Percentiles rank a stretch among this genome's conserved stretches.
Conservation (phyloP, 1,140 invertebrate species). For the Branchinecta lynchi region DNA sequence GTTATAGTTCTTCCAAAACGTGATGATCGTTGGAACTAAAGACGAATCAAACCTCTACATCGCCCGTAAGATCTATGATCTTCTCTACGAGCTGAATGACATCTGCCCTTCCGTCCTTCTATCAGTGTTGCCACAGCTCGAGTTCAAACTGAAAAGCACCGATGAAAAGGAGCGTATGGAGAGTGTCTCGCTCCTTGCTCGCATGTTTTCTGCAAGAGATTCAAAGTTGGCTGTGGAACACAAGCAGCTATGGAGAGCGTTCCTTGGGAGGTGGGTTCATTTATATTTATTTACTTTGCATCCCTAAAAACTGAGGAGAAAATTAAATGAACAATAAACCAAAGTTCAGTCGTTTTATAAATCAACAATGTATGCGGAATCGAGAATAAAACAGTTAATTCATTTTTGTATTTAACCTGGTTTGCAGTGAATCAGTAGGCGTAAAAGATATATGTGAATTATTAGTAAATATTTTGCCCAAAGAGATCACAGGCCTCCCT, state of each 20-base stretch:
- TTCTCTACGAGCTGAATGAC: slow-evolving; percentile 91
- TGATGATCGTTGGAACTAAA: slow-evolving; percentile 68
- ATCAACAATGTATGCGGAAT: too few relatives aligned
- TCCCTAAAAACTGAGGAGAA: too few relatives aligned
- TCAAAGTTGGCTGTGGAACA: slow-evolving; percentile 76
- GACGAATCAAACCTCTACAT: slow-evolving; percentile 64
- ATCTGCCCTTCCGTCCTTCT: slow-evolving; percentile 76
- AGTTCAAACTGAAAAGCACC: slow-evolving; percentile 78
- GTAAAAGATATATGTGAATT: too few relatives aligned
- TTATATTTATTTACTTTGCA: too few relatives aligned
- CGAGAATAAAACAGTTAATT: too few relatives aligned
- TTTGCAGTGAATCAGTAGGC: too few relatives aligned
- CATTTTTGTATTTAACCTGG: too few relatives aligned
- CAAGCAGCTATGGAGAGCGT: slow-evolving; percentile 65
- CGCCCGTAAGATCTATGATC: slow-evolving; percentile 70
- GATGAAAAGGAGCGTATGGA: slow-evolving; percentile 67
- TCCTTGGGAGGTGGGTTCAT: slow-evolving; percentile 52
- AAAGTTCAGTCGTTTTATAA: too few relatives aligned
- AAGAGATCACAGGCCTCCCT: too few relatives aligned
- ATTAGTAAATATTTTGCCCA: too few relatives aligned
- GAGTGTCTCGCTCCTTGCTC: slow-evolving; percentile 74
- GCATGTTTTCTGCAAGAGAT: slow-evolving; percentile 93
- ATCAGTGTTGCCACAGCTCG: slow-evolving; percentile 79
- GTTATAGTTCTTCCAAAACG: slow-evolving; percentile 83
- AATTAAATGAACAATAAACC: too few relatives aligned